Evolutionary conservation across 2,888 invertebrate genomes (phyloP).

Genomic region (Idaea biselata): DNA sequence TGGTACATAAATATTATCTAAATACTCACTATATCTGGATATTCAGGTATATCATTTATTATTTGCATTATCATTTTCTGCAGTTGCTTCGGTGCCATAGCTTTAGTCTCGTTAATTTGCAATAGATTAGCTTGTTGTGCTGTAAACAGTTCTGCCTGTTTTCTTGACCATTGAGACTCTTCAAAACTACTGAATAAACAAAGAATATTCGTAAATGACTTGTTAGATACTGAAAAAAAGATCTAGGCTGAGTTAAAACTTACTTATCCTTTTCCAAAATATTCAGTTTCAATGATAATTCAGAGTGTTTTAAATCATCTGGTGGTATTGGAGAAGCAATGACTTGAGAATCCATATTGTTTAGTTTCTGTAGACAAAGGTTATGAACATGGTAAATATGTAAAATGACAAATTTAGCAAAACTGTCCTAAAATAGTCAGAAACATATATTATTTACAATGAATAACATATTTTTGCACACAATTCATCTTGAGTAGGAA

Average conservation of each 20-base stretch:
- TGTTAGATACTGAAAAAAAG: background rate
- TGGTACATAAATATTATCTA: background rate
- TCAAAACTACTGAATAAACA: constrained; percentile 61
- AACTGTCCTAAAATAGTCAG: too few relatives aligned
- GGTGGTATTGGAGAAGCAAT: constrained; percentile 43
- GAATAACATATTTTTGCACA: too few relatives aligned
- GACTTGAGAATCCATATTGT: constrained; percentile 61
- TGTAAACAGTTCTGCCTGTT: constrained; percentile 94
- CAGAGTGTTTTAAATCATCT: constrained; percentile 62
- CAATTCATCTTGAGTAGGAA: too few relatives aligned
- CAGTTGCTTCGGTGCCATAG: constrained; percentile 87
- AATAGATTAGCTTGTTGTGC: constrained; percentile 92
- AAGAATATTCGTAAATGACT: background rate
- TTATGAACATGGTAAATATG: constrained; percentile 1
- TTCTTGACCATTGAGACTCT: constrained; percentile 89
- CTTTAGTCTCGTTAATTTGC: constrained; percentile 90
- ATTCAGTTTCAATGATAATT: constrained; percentile 65
- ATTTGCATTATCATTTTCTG: constrained; percentile 88
- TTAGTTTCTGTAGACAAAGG: constrained; percentile 57
- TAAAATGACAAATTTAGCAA: too few relatives aligned
- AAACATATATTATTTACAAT: too few relatives aligned
- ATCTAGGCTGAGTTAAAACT: constrained; percentile 26
- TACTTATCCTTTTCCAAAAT: constrained; percentile 70
- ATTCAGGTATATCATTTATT: constrained; percentile 87
- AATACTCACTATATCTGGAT: constrained; percentile 88